Evolutionary conservation across 2,113 vertebrate genomes (phyloP), one percentile per base, ranked within the genome.

Genomic region (Sebastes schlegelii): DNA sequence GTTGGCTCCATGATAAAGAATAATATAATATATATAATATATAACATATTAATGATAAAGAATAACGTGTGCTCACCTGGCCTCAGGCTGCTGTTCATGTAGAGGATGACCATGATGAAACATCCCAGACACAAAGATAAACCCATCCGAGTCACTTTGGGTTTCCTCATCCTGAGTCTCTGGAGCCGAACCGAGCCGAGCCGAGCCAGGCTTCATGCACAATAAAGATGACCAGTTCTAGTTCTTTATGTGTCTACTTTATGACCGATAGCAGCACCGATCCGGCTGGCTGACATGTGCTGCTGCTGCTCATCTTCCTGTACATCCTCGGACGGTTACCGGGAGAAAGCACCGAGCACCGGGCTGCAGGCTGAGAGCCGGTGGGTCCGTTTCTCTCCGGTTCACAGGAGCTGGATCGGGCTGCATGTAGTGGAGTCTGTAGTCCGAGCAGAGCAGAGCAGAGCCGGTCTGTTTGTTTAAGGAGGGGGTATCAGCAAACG

Each of bases 71-170:
- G 49, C 90, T 97, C 93, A 98, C 97, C 97, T 77, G 94, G 91
- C 88, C 86, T 94, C 54, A 95, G 90, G 74, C 94, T 94, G 92
- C 94, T 95, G 90, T 96, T 95, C 61, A 95, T 95, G 87, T 95
- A 95, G 74, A 96, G 92, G 77, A 97, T 85, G 46, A 95, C 89
- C 90, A 98, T 93, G 6, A 98, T 75, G 72, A 96, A 91, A 40
- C 95, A 95, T 5, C 96, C 96, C 76, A 98, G 90, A 62, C 95
- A 91, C 77, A 95, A 91, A 52, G 95, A 95, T 54, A 95, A 94
- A 72, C 92, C 84, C 89, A 93, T 85, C 78, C 95, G 94, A 57
- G 82, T 91, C 21, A 93, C 84, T 90, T 92, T 93, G 68, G 93
- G 83, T 80, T 90, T 96, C 88, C 94, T 96, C 96, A 97, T 96